Base-by-base conservation (phyloP, 2,797 vertebrate species). In the Macrochelys suwanniensis region DNA sequence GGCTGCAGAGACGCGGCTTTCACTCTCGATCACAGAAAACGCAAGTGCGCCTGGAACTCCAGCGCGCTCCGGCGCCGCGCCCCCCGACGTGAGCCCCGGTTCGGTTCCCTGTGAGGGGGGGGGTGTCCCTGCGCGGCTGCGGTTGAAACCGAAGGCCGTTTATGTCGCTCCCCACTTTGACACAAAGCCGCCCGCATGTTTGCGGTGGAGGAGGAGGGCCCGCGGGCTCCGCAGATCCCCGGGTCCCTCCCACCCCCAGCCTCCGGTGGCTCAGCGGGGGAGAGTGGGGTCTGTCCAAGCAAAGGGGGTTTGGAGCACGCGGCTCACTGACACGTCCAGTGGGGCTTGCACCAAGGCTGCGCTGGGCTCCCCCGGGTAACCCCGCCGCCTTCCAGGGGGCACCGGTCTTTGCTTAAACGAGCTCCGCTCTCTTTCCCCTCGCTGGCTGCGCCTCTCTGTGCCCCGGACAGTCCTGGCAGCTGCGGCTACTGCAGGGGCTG, bases 301-400 rank as follows among this genome's bases (percentile, higher is more conserved):
- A 37, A 23, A 71, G 65, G n/a, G n/a, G 65, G 5, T n/a, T 65
- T 8, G 5, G 61, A 19, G 33, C n/a, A 15, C 8, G 16, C 31
- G 19, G 2, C n/a, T 71, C n/a, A 10, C n/a, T 11, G 11, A 6
- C 33, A 5, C 8, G n/a, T 11, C n/a, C 6, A 5, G 59, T 7
- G 59, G 11, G 28, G 59, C 13, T 61, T 33, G 28, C 31, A 33
- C 31, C 31, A 7, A 15, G 31, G 56, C 56, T 28, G 57, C 57
- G 68, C 37, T 42, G 68, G 5, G 19, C 68, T 3, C 10, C 21
- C 71, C 71, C 23, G 7, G 57, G 28, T 31, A 61, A 31, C 12
- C 57, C 12, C 28, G 57, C 13, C 28, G 28, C 28, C 28, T 15
- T 37, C n/a, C 65, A 10, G 1, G 5, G 5, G n/a, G 10, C 65